These are phyloP conservation scores for Heliocidaris erythrogramma DNA, from an alignment of 35 echinoderm and acorn worm genomes.

Conservation along the genomic window DNA sequence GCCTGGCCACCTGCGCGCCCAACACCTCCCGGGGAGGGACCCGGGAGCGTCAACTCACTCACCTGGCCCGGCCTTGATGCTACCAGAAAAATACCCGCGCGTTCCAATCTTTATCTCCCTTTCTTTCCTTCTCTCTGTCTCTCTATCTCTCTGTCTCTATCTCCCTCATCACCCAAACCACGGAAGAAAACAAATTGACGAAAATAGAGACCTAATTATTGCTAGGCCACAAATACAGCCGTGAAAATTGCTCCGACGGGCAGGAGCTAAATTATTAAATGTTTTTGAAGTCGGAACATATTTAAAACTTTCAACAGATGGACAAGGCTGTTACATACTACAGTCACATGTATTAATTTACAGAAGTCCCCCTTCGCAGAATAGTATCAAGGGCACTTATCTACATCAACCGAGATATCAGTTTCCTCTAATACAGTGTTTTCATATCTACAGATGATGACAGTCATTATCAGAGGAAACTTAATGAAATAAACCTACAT, in stretches of 20 bases:
- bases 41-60: constrained; percentile 23
- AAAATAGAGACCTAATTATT: neutral
- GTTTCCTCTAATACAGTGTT: neutral
- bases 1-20: constrained; percentile 35
- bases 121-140: neutral
- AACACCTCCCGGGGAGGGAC: constrained; percentile 43
- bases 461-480: neutral
- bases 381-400: too few relatives aligned
- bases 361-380: too few relatives aligned
- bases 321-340: too few relatives aligned
- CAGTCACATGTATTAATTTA: too few relatives aligned
- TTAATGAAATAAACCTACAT: neutral
- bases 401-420: too few relatives aligned
- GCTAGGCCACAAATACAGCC: neutral
- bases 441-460: neutral
- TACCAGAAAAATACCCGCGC: neutral
- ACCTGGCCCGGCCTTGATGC: constrained; percentile 37
- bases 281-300: too few relatives aligned
- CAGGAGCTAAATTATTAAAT: neutral
- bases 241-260: neutral
- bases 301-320: too few relatives aligned
- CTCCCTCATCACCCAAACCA: neutral
- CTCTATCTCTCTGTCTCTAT: neutral
- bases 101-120: neutral
- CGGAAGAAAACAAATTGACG: neutral